Conservation (phyloP, 2,888 invertebrate species). For the Ernsta delagoae region DNA sequence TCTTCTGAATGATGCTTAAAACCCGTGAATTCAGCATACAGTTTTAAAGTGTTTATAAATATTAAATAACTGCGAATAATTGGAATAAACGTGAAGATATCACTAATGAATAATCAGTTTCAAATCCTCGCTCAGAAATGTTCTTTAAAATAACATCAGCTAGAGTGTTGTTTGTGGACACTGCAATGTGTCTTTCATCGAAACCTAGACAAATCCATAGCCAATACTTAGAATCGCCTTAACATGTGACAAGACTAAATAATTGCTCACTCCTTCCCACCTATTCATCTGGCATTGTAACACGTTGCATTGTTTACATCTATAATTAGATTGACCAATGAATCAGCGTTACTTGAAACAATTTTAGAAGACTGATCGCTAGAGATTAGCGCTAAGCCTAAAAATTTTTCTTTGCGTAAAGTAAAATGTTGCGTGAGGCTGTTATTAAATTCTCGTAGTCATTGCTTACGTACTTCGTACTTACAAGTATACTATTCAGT, state of each 20-base stretch:
- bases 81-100: too few species aligned
- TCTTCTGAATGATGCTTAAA: too few species aligned
- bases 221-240: not conserved
- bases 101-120: too few species aligned
- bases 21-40: too few species aligned
- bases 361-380: slow-evolving; percentile 2
- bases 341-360: slow-evolving; percentile 19
- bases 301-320: slow-evolving; percentile 29
- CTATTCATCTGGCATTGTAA: not conserved
- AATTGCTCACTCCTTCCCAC: not conserved
- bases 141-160: not conserved
- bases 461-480: too few species aligned
- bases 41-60: too few species aligned
- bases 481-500: too few species aligned
- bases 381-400: slow-evolving; percentile 3
- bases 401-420: not conserved
- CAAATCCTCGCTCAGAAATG: too few species aligned
- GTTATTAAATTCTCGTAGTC: too few species aligned
- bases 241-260: slow-evolving; percentile 15
- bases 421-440: not conserved
- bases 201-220: not conserved
- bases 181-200: not conserved
- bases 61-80: too few species aligned
- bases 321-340: slow-evolving; percentile 25
- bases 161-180: not conserved